These are phyloP conservation scores for Leucoraja ocellata DNA, from an alignment of 2,797 vertebrate species.

Conservation along the genomic window DNA sequence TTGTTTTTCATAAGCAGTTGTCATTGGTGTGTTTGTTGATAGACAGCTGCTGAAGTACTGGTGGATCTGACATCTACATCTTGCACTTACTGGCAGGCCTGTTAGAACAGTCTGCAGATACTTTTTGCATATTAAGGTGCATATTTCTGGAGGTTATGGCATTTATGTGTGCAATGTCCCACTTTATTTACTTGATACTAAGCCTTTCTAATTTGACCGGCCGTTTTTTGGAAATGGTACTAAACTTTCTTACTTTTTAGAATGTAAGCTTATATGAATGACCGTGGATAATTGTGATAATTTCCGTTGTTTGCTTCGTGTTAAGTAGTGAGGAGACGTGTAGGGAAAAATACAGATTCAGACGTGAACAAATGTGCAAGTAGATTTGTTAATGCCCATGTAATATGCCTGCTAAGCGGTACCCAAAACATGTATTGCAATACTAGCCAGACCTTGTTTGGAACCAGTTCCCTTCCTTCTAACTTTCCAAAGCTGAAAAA, in stretches of 20 bases:
- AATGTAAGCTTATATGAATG: background rate
- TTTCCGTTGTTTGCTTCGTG: background rate
- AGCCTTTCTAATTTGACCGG: background rate
- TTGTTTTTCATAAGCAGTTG: background rate
- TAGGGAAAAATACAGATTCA: background rate
- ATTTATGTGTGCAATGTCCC: background rate
- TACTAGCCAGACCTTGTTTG: background rate
- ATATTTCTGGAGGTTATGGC: background rate
- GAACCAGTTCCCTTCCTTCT: background rate
- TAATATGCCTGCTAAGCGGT: background rate
- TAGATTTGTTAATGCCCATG: background rate
- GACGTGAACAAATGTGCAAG: background rate
- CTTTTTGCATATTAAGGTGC: background rate
- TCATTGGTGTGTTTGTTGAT: constrained; percentile 32
- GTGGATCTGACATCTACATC: constrained; percentile 22
- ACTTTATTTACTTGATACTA: background rate
- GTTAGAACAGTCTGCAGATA: background rate
- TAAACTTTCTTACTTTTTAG: background rate
- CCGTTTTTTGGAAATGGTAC: background rate
- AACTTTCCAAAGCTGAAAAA: background rate
- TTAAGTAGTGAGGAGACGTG: background rate
- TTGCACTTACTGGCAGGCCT: constrained; percentile 25
- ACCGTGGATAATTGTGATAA: background rate
- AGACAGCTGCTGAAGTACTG: constrained; percentile 24
- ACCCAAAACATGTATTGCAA: background rate